Base-by-base conservation (phyloP, 1,140 invertebrate genomes). In the Trypoxylus dichotomus region DNA sequence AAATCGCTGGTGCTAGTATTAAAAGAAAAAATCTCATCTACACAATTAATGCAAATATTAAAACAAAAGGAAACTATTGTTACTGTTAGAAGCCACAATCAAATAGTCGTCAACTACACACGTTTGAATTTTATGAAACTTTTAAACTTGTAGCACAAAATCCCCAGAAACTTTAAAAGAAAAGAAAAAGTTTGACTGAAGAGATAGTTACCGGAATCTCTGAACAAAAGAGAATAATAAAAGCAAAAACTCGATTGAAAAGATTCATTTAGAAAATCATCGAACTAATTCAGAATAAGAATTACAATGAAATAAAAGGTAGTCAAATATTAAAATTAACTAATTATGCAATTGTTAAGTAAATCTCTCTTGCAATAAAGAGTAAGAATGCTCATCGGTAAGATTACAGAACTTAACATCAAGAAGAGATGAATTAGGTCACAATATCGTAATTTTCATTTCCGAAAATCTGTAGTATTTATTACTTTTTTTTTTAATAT, bases 401-500 rank as follows among this genome's bases (percentile, higher is more conserved):
- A 29, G 7, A 71, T 21, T 32, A 71, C 24, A 27, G 63, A 71
- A 71, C 29, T 11, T 29, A 27, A 71, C 29, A 29, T 71, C 10
- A 7, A 27, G 21, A 13, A 71, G 63, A 71, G 63, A 27, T 27
- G 29, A 71, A 71, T 71, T 29, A 73, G 54, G 24, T 71, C 63
- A 71, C 29, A 32, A 29, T 32, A 71, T 29, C 24, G 63, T 71
- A 71, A 32, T 71, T 71, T 29, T 29, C 29, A 29, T 71, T 25
- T 32, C 63, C 29, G 25, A 71, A 71, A 71, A 71, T 71, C 63
- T 32, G 63, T 71, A 71, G 11, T 71, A 7, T 74, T 41, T 41
- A 74, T 74, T 43, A 74, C 37, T 74, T 74, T 74, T 74, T 74
- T 74, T 74, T n/a, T n/a, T n/a, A n/a, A 25, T 42, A 41, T 74